These are phyloP conservation scores for Xenopus borealis DNA, from an alignment of 2,113 vertebrate species.

Conservation along the genomic window DNA sequence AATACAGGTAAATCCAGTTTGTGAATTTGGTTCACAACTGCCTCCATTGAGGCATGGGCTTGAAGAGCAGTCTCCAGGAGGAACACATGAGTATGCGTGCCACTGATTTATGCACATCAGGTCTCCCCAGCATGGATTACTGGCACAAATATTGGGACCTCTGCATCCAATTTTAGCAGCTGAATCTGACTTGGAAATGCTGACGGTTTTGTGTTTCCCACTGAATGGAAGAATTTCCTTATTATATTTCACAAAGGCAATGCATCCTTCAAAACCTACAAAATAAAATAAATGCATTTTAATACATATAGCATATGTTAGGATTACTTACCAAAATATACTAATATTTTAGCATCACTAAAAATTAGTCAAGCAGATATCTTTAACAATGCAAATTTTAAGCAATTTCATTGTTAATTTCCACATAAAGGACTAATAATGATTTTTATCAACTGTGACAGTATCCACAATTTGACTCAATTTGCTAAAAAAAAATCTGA, in stretches of 20 bases:
- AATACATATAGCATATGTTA: no score
- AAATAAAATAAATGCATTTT: conserved; percentile 1
- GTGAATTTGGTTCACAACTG: conserved; percentile 77
- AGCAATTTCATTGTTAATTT: no score
- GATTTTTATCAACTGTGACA: no score
- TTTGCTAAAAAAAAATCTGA: no score
- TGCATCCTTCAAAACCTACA: conserved; percentile 89
- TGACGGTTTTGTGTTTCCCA: conserved; percentile 78
- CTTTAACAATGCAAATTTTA: no score
- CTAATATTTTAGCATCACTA: no score
- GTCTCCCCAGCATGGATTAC: conserved; percentile 85
- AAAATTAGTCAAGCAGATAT: no score
- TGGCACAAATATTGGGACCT: conserved; percentile 88
- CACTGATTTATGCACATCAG: conserved; percentile 93
- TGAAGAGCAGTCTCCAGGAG: conserved; percentile 82
- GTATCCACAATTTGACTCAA: no score
- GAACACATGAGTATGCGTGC: conserved; percentile 88
- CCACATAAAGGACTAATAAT: no score
- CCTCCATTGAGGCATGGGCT: conserved; percentile 87
- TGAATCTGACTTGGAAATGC: conserved; percentile 75
- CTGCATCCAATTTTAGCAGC: conserved; percentile 88
- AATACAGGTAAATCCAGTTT: conserved; percentile 75
- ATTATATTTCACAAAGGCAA: conserved; percentile 84
- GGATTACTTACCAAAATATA: no score
- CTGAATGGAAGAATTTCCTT: conserved; percentile 82